Evolutionary conservation across 2,113 vertebrate genomes (phyloP).

Genomic region (Bolborhynchus lineola): DNA sequence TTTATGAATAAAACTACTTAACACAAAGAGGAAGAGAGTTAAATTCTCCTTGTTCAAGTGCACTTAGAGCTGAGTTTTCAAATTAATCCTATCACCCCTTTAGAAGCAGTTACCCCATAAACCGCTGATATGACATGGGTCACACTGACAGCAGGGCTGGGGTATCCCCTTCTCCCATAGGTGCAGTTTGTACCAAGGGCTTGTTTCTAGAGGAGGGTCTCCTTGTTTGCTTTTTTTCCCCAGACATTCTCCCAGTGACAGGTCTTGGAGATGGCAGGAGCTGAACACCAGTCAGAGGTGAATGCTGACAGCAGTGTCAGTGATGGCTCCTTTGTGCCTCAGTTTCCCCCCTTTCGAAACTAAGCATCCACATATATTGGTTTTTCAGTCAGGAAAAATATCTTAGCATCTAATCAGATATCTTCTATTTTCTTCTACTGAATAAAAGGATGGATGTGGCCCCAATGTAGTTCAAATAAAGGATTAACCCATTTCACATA

Average conservation of each 20-base stretch:
- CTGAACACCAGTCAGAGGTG: neutral
- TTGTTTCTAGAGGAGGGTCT: neutral
- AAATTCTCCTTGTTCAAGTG: neutral
- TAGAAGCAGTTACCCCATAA: neutral
- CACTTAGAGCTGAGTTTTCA: neutral
- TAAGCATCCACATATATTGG: neutral
- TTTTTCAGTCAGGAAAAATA: neutral
- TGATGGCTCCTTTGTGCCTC: neutral
- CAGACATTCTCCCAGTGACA: neutral
- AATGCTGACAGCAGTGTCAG: neutral
- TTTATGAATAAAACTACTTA: neutral
- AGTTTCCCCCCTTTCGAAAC: neutral
- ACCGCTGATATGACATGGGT: accelerated
- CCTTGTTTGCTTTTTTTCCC: neutral
- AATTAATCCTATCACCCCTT: neutral
- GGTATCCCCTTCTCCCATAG: neutral
- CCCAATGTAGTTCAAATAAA: neutral
- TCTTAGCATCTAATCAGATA: neutral
- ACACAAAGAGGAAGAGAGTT: neutral
- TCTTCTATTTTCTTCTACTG: neutral
- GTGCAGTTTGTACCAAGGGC: neutral
- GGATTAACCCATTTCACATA: neutral
- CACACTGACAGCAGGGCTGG: neutral
- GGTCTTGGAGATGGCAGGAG: neutral
- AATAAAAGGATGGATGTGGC: neutral